These are phyloP conservation scores for Drosophila pseudoobscura DNA, from an alignment of 1,140 invertebrate species.

Conservation along the genomic window DNA sequence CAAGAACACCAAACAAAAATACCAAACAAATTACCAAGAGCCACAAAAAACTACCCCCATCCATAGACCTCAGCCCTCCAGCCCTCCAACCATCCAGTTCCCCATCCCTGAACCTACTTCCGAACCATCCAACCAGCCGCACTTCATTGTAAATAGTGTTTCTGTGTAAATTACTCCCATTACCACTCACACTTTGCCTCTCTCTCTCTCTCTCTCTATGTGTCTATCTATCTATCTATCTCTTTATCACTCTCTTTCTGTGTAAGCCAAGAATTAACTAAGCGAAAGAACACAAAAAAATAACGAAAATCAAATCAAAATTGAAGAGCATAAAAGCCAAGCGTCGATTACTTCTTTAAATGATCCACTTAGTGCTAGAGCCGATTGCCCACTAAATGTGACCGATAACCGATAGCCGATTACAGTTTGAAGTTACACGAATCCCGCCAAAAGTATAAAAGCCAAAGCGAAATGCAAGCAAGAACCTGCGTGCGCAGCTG, in stretches of 20 bases:
- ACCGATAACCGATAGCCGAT: slow-evolving; percentile 37
- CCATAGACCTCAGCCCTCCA: slow-evolving; percentile 24
- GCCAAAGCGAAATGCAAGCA: background rate
- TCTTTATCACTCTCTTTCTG: slow-evolving; percentile 28
- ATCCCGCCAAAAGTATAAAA: slow-evolving; percentile 16
- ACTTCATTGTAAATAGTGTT: slow-evolving; percentile 73
- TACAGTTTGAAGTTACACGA: slow-evolving; percentile 40
- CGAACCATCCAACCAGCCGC: slow-evolving; percentile 27
- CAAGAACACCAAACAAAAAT: slow-evolving; percentile 18
- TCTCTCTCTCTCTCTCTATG: slow-evolving; percentile 17
- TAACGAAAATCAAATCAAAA: slow-evolving; percentile 31
- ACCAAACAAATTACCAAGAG: slow-evolving; percentile 13
- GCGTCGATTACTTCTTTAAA: slow-evolving; percentile 66
- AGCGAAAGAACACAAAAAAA: slow-evolving; percentile 1
- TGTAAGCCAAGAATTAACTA: slow-evolving; percentile 9
- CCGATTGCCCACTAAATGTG: slow-evolving; percentile 36
- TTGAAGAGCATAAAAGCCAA: slow-evolving; percentile 75
- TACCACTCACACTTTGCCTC: slow-evolving; percentile 33
- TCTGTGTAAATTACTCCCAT: slow-evolving; percentile 43
- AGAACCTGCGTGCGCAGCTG: slow-evolving; percentile 37
- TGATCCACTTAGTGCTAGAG: slow-evolving; percentile 41
- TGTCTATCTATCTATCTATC: slow-evolving; percentile 28
- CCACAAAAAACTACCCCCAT: slow-evolving; percentile 8
- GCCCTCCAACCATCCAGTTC: slow-evolving; percentile 13
- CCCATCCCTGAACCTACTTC: slow-evolving; percentile 11